Evolutionary conservation across 2,113 vertebrate species (phyloP), one percentile per base, ranked within the genome.

Genomic region (Vimba vimba): DNA sequence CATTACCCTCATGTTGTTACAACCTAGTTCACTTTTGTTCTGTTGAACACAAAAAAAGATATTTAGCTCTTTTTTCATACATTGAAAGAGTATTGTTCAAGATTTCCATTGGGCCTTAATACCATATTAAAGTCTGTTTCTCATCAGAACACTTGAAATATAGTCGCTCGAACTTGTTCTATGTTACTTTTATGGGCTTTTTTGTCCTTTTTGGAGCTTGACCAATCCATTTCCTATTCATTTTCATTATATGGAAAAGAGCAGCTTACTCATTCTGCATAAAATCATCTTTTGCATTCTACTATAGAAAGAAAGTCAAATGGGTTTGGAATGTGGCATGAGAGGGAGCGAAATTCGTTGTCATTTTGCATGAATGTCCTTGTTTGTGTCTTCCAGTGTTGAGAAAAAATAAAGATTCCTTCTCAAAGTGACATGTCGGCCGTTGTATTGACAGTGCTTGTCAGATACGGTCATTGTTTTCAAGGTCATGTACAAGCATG

Each of bases 401-500:
- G 4, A 50, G 17, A 82, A 68, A 27, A 64, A 82, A 64, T 30
- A 50, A 25, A 33, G 36, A 68, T 71, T 82, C 12, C 66, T 73
- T 52, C 52, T 83, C 33, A 59, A 83, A 83, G 50, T 23, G 33
- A 83, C 47, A 69, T n/a, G 64, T 82, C 11, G 6, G 30, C 19
- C 3, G 4, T 71, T 39, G 47, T 25, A 57, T 83, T 43, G 68
- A 73, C 68, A 25, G 50, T 21, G 68, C 78, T 43, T 83, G 82
- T 59, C 68, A 74, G 30, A 59, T 55, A n/a, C 21, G 39, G 68
- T 59, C 50, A 83, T 83, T 83, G 81, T 73, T 73, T 83, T 83
- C 68, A 55, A 83, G 81, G 81, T 83, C 66, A 71, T 43, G 47
- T 39, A 57, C 82, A 27, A 83, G 82, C 82, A 71, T 73, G 68